Conservation (phyloP, 1,140 invertebrate genomes). For the Uloborus diversus region DNA sequence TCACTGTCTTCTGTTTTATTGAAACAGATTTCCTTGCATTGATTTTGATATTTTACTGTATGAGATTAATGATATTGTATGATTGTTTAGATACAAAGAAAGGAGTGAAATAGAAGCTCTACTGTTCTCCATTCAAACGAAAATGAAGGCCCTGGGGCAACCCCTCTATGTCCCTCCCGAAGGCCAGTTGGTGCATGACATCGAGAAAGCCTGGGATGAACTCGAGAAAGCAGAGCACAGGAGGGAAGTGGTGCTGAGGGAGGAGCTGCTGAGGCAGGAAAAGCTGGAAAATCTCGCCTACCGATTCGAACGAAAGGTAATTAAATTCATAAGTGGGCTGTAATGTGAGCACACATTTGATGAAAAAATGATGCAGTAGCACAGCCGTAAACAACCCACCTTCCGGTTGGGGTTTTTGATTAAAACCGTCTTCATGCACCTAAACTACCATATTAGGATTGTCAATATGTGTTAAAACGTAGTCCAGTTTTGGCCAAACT, state of each 20-base stretch:
- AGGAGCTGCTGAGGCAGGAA: conserved; percentile 92
- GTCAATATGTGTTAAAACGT: too few relatives aligned
- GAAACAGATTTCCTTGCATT: too few relatives aligned
- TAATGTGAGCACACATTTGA: too few relatives aligned
- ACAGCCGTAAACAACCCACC: too few relatives aligned
- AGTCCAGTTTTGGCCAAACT: too few relatives aligned
- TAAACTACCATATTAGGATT: too few relatives aligned
- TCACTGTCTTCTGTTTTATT: too few relatives aligned
- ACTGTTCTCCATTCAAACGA: conserved; percentile 96
- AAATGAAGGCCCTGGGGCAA: conserved; percentile 91
- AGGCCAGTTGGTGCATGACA: conserved; percentile 86
- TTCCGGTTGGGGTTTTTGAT: too few relatives aligned
- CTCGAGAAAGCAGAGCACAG: conserved; percentile 95
- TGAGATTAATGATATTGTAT: background rate
- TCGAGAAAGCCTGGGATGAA: conserved; percentile 91
- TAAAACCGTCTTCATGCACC: too few relatives aligned
- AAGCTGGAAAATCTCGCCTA: conserved; percentile 93
- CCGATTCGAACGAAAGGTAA: conserved; percentile 92
- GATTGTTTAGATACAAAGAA: conserved; percentile 82
- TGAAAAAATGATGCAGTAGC: too few relatives aligned
- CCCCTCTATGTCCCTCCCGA: conserved; percentile 89
- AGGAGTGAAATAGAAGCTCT: conserved; percentile 96
- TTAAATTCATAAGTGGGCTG: background rate
- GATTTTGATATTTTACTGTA: background rate
- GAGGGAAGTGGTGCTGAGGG: conserved; percentile 89